phyloP scores from a whole-genome alignment of 2,797 vertebrate genomes.

The Pangasius mekongensis region DNA sequence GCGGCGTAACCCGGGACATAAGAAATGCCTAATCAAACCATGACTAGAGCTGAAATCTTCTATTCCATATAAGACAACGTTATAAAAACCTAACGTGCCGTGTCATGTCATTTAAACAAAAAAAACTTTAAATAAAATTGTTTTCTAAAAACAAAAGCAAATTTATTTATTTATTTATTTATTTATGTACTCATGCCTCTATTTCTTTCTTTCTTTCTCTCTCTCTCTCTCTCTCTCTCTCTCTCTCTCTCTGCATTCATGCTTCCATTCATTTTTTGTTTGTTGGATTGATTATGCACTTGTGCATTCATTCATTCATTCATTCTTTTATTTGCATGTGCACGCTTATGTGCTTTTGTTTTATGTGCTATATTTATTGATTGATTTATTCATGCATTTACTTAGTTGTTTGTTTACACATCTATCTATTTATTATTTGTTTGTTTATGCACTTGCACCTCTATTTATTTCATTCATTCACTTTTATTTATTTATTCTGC shows the following conservation, averaged over 20 bases:
- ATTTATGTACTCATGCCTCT: not conserved
- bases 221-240: too few species aligned
- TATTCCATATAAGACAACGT: not conserved
- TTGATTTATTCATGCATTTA: not conserved
- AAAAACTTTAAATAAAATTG: not conserved
- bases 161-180: not conserved
- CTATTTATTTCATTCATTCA: not conserved
- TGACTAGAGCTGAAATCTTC: not conserved
- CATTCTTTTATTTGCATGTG: not conserved
- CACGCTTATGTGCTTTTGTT: not conserved
- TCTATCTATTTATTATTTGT: not conserved
- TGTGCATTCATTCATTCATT: not conserved
- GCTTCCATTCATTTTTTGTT: too few species aligned
- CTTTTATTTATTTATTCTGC: not conserved
- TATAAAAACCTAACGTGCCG: not conserved
- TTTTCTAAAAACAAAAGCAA: too few species aligned
- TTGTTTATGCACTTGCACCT: not conserved
- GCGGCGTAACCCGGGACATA: not conserved
- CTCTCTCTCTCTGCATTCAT: too few species aligned
- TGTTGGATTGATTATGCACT: not conserved
- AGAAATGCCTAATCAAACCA: not conserved
- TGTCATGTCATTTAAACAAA: too few species aligned
- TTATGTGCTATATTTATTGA: not conserved
- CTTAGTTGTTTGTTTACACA: not conserved
- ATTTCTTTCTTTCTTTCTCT: too few species aligned